Base-by-base conservation (phyloP, 35 echinoderm and acorn worm genomes). In the Eucidaris tribuloides region DNA sequence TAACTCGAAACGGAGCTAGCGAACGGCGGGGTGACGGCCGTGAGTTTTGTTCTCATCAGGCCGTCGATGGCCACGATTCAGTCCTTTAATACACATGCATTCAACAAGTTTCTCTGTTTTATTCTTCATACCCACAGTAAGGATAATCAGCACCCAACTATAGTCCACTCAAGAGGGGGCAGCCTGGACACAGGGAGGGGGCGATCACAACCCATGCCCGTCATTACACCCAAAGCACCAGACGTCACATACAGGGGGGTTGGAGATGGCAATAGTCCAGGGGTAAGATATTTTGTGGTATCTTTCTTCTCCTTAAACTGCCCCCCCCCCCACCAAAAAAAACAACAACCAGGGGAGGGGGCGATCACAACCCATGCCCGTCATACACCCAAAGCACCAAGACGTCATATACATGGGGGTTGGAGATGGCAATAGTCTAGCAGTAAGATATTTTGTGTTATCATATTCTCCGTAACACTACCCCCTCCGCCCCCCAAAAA, bases 141-240 rank as follows among this genome's bases (percentile, higher is more conserved):
- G 83, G 62, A 96, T 96, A 59, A 90, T n/a, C 79, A 71, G 93
- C 93, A 38, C 93, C 88, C 54, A 87, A 64, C 2, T 96, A 96
- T 74, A 96, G 88, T 62, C 88, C 88, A 62, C 46, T 96, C 79
- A 96, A 96, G 76, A 59, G 88, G 19, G 81, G 77, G 22, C 83
- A 90, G 62, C 83, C 65, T 46, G 74, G 82, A 27, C 78, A 40
- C 43, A 1, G 83, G 77, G 29, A 84, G 86, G 46, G 85, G 82
- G 7, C 58, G 94, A 44, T 62, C 71, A 19, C 94, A 97, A 45
- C 94, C 94, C 28, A 62, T 97, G 45, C 85, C 94, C 28, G 94
- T 97, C 20, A 82, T 88, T 2, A 89, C 94, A 77, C 94, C 94
- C 29, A 97, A 76, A 76, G 94, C 89, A 19, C 94, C 94, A 14